A percentile compares a stretch with the other conserved stretches of the same genome.
These are phyloP conservation scores for Panopea generosa DNA, from an alignment of 2,888 invertebrate species.

Conservation along the genomic window DNA sequence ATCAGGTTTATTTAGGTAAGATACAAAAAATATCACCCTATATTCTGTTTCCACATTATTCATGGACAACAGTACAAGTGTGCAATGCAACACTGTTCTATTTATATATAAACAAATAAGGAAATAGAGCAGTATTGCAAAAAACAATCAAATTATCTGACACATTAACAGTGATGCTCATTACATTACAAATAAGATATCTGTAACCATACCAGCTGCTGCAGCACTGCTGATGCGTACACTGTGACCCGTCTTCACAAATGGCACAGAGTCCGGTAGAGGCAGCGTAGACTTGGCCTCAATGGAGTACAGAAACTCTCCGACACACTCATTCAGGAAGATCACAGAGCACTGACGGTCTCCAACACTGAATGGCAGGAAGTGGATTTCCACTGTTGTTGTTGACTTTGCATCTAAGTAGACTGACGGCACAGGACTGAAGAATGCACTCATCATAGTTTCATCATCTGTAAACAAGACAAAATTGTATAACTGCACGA, in stretches of 20 bases:
- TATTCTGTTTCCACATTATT: no score
- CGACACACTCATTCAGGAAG: conserved; percentile 82
- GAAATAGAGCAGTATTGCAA: no score
- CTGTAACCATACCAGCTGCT: conserved; percentile 83
- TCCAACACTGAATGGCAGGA: conserved; percentile 83
- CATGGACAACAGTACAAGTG: no score
- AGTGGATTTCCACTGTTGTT: conserved; percentile 79
- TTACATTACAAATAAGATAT: no score
- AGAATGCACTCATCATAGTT: conserved; percentile 79
- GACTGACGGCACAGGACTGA: conserved; percentile 71
- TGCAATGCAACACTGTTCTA: no score
- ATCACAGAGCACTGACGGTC: conserved; percentile 83
- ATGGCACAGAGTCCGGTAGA: conserved; percentile 78
- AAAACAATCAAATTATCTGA: no score
- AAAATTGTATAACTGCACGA: no score
- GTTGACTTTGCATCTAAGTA: conserved; percentile 72
- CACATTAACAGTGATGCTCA: no score
- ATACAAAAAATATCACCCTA: no score
- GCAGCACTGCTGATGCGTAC: conserved; percentile 83
- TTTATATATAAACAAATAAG: no score
- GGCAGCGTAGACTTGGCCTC: conserved; percentile 82
- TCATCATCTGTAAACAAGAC: conserved; percentile 65
- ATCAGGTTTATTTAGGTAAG: no score
- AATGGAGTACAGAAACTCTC: conserved; percentile 84
- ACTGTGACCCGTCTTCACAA: conserved; percentile 75